Evolutionary conservation across 1,140 invertebrate species (phyloP), one percentile per base, ranked within the genome.

Genomic region (Diachasmimorpha longicaudata): DNA sequence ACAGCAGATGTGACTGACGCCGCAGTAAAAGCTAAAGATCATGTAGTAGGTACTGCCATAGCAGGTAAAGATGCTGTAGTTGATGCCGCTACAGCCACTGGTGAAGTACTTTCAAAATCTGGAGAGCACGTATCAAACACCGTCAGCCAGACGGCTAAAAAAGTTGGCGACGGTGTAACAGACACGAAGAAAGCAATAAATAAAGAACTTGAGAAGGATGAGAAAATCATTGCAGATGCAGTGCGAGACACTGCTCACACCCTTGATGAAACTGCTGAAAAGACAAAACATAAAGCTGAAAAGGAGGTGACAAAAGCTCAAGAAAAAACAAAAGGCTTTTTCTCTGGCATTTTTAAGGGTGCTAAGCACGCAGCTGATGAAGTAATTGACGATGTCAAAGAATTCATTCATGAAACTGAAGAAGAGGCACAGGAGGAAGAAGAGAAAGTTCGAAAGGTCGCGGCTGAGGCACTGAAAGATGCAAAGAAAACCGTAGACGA

Each of bases 281-380:
- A 31, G 4, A n/a, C 4, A 0, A 66, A 74, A 11, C 48, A 79
- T 52, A 79, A 67, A 70, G 69, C 68, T 6, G 76, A 23, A 0
- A 69, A 77, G 37, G 78, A 78, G 31, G 4, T 76, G 1, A 81
- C 82, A 11, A 78, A 75, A 46, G 72, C 78, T 0, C 84, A 85
- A 6, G 86, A 86, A 0, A 87, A 86, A 72, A 36, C 74, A 0
- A 71, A 70, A 25, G 78, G 81, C 9, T 83, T 84, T 21, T 74
- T 84, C 0, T 82, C 81, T 0, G 83, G 81, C 0, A 78, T 84
- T 1, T 81, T 84, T 48, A 83, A 83, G 9, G 78, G 81, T 4
- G 78, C 74, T 0, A 85, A 85, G 67, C 82, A 85, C 9, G 13
- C 78, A 9, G 73, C 75, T 0, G 80, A 69, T 39, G 77, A 78